Base-by-base conservation (phyloP, 2,888 invertebrate species). In the Drosophila emarginata region DNA sequence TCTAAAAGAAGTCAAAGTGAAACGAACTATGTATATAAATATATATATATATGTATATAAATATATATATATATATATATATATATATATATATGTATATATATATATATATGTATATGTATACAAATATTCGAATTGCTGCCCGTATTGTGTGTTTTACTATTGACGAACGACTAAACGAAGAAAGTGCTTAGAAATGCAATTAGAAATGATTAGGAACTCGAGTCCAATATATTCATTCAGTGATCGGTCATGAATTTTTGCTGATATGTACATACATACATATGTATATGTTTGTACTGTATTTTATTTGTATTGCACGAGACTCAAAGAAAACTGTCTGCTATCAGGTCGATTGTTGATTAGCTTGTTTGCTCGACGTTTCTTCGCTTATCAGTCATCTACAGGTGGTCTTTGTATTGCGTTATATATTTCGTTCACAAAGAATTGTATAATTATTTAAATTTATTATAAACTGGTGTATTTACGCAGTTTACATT, bases 201-300 rank as follows among this genome's bases (percentile, higher is more conserved):
- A n/a, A 37, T 3, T 37, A n/a, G 37, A 3, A 26, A 26, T 5
- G 26, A 26, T 23, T 23, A 23, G 23, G 11, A 4, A 7, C 18
- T 21, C 18, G 45, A 21, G 15, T 7, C 40, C 18, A 69, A 62
- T 40, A 12, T 15, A 51, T 63, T 70, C 57, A 50, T 45, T 70
- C 59, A 64, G 50, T 59, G 70, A 71, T 64, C 70, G 64, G 40
- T 58, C 58, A 58, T 58, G 32, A 40, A 63, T 71, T 23, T 51
- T 40, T 15, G 40, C 14, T 40, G n/a, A n/a, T n/a, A n/a, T n/a
- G n/a, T n/a, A n/a, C n/a, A n/a, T n/a, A n/a, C 7, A 15, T 18
- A 45, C 2, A 11, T 45, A 36, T 57, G 4, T 11, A 18, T 9
- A 11, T 45, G 50, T 37, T 65, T 65, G 45, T 18, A 45, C 32